phyloP scores from a whole-genome alignment of 2,113 vertebrate species.

The Pristiophorus japonicus region DNA sequence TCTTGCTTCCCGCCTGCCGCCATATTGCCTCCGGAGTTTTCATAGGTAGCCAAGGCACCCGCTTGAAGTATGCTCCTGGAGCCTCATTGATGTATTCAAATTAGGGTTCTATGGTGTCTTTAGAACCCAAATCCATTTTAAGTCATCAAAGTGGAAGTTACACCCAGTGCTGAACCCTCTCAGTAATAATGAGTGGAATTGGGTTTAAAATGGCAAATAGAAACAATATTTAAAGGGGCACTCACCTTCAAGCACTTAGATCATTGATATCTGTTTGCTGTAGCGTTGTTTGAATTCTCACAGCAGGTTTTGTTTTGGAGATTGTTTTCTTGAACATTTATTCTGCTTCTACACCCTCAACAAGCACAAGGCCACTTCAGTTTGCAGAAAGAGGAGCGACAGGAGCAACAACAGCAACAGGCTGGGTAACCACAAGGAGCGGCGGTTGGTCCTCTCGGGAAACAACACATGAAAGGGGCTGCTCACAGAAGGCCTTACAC shows the following conservation, averaged over 20 bases:
- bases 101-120: neutral
- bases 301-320: neutral
- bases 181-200: no score
- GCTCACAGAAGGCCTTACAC: neutral
- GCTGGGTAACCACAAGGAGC: neutral
- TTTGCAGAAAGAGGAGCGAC: neutral
- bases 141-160: neutral
- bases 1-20: neutral
- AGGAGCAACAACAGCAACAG: neutral
- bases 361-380: neutral
- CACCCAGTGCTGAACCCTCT: neutral
- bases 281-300: neutral
- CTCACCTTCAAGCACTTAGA: neutral
- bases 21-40: neutral
- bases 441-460: neutral
- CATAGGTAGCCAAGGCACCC: neutral
- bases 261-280: neutral
- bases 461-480: neutral
- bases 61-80: neutral
- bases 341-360: neutral
- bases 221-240: neutral
- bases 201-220: neutral
- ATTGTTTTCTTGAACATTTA: neutral
- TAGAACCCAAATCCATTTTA: neutral
- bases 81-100: neutral